Base-by-base conservation (phyloP, 2,888 invertebrate species). In the Lithophane socia region DNA sequence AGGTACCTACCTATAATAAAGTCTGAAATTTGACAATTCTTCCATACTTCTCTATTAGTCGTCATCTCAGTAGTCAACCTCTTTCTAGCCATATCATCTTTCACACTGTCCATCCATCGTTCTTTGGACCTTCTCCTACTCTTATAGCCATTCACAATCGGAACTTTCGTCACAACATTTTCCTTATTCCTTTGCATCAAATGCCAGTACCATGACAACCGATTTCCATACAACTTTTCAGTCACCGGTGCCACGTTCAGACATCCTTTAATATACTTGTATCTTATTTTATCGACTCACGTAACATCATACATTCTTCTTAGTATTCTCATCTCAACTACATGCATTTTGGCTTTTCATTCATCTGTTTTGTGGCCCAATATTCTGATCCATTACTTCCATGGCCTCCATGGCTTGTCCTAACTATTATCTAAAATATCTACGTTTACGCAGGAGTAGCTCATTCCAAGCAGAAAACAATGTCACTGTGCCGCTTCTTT, bases 351-450 rank as follows among this genome's bases (percentile, higher is more conserved):
- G n/a, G 0, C 9, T 9, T 60, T 10, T 60, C n/a, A 16, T 68
- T 60, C 7, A 12, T 37, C n/a, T 1, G 10, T 58, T 8, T 67
- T 54, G 13, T 29, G 67, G 29, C 37, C 21, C 16, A 67, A 16
- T 9, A 67, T 52, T 56, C 13, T 37, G 21, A 56, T 16, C 5
- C 64, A 54, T 16, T 56, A 67, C 37, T 16, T 61, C 9, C 37
- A 37, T 37, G 29, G 29, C 29, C 37, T 37, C 10, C n/a, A n/a
- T 61, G n/a, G 16, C n/a, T 10, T 10, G 67, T 52, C 21, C n/a
- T 64, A n/a, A 64, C n/a, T 24, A 13, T 37, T 60, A 21, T 52
- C 47, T 63, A n/a, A 54, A 47, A 63, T 76, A 63, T 44, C 44
- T 73, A 47, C 21, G 0, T n/a, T 9, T 73, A 49, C 2, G 37